Evolutionary conservation across 1,140 invertebrate species (phyloP).

Genomic region (Calephelis virginiensis): DNA sequence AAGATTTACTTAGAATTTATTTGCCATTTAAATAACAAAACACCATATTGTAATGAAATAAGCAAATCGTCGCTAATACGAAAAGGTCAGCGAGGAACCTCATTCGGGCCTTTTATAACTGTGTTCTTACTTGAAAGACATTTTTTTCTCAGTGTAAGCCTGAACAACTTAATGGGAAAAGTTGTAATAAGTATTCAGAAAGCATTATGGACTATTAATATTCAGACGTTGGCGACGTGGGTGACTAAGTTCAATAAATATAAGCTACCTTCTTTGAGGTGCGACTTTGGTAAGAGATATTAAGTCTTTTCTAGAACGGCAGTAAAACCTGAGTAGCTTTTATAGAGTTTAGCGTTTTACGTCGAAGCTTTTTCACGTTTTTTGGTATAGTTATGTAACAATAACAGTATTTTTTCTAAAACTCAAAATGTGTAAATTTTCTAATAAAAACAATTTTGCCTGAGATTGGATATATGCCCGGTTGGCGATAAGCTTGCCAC

Average conservation of each 20-base stretch:
- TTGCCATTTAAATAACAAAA: conserved; percentile 2
- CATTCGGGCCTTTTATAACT: conserved; percentile 28
- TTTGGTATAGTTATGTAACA: no score
- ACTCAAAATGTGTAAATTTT: no score
- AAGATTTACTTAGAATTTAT: not conserved
- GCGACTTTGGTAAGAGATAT: not conserved
- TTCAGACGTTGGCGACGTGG: conserved; percentile 56
- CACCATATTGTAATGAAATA: conserved; percentile 6
- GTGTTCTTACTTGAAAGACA: conserved; percentile 42
- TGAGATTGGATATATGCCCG: no score
- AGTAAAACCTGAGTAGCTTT: no score
- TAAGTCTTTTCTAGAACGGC: not conserved
- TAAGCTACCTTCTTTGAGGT: conserved; percentile 23
- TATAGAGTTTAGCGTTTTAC: no score
- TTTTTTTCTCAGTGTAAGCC: conserved; percentile 64
- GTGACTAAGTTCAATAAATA: conserved; percentile 49
- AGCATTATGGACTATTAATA: conserved; percentile 71
- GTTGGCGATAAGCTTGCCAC: no score
- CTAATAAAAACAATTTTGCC: no score
- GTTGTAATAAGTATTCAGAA: conserved; percentile 74
- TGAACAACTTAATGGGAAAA: conserved; percentile 70
- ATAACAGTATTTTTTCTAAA: no score
- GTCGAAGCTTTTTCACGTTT: no score
- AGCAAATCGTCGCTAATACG: not conserved
- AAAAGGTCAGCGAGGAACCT: conserved; percentile 6